A percentile compares a stretch with the other conserved stretches of the same genome.
phyloP scores from a whole-genome alignment of 1,140 invertebrate genomes.

The Neuroterus valhalla region DNA sequence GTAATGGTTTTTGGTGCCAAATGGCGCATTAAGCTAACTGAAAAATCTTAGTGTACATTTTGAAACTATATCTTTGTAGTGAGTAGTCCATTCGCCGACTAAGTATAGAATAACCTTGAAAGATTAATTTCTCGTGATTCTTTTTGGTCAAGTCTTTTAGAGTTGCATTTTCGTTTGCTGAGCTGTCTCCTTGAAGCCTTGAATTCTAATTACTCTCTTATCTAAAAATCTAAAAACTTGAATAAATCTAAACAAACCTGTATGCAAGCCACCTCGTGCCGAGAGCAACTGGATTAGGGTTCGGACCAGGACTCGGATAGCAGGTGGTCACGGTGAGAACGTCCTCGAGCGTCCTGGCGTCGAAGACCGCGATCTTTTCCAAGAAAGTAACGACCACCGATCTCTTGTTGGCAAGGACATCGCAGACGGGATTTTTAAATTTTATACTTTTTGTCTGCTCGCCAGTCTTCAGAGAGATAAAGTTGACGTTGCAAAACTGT shows the following conservation, averaged over 20 bases:
- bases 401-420: constrained; percentile 88
- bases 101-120: too few relatives aligned
- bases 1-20: too few relatives aligned
- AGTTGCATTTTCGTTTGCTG: too few relatives aligned
- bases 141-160: too few relatives aligned
- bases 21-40: too few relatives aligned
- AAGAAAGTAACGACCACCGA: constrained; percentile 91
- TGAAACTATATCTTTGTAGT: too few relatives aligned
- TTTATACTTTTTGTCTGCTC: constrained; percentile 93
- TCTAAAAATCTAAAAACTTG: too few relatives aligned
- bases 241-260: constrained; percentile 56
- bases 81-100: too few relatives aligned
- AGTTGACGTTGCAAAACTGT: constrained; percentile 90
- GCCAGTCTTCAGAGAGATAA: constrained; percentile 91
- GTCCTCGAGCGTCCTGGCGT: constrained; percentile 91
- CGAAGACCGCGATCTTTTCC: constrained; percentile 93
- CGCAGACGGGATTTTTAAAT: constrained; percentile 92
- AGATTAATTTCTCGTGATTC: too few relatives aligned
- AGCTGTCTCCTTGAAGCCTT: too few relatives aligned
- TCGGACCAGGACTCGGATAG: constrained; percentile 88
- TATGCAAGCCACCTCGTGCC: constrained; percentile 88
- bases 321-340: constrained; percentile 91
- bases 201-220: too few relatives aligned
- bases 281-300: constrained; percentile 92
- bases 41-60: too few relatives aligned